These are phyloP conservation scores for Electrophaes corylata DNA, from an alignment of 2,888 invertebrate genomes.

Conservation along the genomic window DNA sequence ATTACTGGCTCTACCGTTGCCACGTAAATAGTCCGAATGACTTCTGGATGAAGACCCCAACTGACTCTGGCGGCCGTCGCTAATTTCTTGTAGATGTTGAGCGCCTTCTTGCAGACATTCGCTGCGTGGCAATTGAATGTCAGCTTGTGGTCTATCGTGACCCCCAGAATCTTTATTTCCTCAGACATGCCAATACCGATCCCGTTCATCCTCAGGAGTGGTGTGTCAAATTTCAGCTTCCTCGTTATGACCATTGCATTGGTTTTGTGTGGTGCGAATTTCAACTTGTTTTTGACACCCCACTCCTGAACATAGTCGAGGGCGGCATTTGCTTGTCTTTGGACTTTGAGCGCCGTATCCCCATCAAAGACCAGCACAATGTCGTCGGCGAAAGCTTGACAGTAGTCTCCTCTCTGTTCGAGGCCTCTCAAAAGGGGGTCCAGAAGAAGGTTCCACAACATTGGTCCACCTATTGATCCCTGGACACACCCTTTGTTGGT, in stretches of 20 bases:
- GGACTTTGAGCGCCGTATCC: background rate
- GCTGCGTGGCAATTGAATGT: constrained; percentile 9
- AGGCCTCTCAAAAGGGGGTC: constrained; percentile 5
- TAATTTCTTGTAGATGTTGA: constrained; percentile 2
- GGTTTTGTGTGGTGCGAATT: no score
- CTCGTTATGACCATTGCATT: no score
- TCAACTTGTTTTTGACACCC: no score
- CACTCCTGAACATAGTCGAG: background rate
- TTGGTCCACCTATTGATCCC: background rate
- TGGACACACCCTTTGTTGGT: background rate
- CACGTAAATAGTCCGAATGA: constrained; percentile 20
- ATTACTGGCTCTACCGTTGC: background rate
- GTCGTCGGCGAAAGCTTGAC: constrained; percentile 7
- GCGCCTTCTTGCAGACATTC: background rate
- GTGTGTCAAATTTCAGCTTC: no score
- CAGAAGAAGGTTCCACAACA: constrained; percentile 6
- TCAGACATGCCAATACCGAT: constrained; percentile 9
- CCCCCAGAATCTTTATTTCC: constrained; percentile 11
- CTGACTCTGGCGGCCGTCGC: constrained; percentile 2
- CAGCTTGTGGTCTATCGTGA: constrained; percentile 14
- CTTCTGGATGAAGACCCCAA: constrained; percentile 25
- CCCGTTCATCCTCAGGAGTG: no score
- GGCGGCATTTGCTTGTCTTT: constrained; percentile 1
- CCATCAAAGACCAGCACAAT: constrained; percentile 17
- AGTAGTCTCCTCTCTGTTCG: background rate